Conservation (phyloP, 2,113 vertebrate genomes). For the Heterocephalus glaber region DNA sequence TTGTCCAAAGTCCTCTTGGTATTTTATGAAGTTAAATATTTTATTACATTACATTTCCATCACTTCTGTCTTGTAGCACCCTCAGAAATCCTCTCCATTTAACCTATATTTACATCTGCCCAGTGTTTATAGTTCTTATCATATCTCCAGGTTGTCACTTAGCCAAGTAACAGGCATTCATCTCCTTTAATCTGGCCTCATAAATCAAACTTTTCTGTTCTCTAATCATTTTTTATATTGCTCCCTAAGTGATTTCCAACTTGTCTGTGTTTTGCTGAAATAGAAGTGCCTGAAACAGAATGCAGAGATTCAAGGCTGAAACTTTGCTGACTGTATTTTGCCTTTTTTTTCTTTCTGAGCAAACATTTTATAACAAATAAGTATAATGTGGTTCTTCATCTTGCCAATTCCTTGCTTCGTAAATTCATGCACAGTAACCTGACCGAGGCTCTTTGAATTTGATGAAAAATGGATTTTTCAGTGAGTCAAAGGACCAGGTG, state of each 20-base stretch:
- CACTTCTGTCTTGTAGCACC: neutral
- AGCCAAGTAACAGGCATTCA: constrained; percentile 57
- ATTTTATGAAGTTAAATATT: neutral
- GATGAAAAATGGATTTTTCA: neutral
- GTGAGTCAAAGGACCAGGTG: too few species aligned
- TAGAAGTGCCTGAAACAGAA: neutral
- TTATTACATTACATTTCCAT: neutral
- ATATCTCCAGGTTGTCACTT: constrained; percentile 18
- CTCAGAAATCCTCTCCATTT: neutral
- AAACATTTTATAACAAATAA: constrained; percentile 46
- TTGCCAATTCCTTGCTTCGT: constrained; percentile 15
- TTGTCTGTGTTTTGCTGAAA: constrained; percentile 54
- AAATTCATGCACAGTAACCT: constrained; percentile 16
- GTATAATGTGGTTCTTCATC: neutral
- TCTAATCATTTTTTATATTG: constrained; percentile 38
- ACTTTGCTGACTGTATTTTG: neutral
- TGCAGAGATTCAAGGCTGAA: neutral
- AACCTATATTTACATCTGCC: neutral
- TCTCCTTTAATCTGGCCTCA: constrained; percentile 71
- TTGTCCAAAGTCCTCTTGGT: neutral
- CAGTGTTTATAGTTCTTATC: constrained; percentile 52
- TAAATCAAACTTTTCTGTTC: constrained; percentile 65
- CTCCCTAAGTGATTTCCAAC: constrained; percentile 56
- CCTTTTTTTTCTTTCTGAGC: constrained; percentile 7
- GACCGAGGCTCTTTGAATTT: neutral